A percentile compares a stretch with the other conserved stretches of the same genome.
These are phyloP conservation scores for Phymastichus coffea DNA, from an alignment of 1,140 invertebrate species.

Conservation along the genomic window DNA sequence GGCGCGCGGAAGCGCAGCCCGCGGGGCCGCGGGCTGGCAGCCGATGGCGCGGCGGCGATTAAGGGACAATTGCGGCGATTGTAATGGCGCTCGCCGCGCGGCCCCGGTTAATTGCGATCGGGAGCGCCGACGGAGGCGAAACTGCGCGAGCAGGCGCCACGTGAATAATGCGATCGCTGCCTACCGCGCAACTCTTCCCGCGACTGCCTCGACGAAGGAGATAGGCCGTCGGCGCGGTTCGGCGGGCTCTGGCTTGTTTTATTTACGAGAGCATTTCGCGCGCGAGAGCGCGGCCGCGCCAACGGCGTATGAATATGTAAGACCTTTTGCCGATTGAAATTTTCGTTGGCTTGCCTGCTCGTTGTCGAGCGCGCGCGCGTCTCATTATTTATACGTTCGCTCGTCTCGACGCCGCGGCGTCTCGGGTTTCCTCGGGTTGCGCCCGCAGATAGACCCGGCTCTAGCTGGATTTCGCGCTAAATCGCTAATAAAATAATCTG, in stretches of 20 bases:
- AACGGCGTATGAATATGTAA: constrained; percentile 50
- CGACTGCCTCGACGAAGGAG: neutral
- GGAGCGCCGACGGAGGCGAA: neutral
- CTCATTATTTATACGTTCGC: constrained; percentile 23
- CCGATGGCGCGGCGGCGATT: constrained; percentile 48
- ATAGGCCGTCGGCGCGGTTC: constrained; percentile 18
- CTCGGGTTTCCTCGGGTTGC: neutral
- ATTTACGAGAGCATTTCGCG: constrained; percentile 26
- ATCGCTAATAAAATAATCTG: constrained; percentile 3
- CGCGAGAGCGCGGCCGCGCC: neutral
- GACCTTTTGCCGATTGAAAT: constrained; percentile 57
- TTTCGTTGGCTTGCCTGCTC: constrained; percentile 47
- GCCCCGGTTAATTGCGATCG: constrained; percentile 33
- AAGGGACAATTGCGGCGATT: constrained; percentile 44
- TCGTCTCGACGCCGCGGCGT: neutral
- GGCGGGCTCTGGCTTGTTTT: constrained; percentile 31
- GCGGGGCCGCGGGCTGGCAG: constrained; percentile 44
- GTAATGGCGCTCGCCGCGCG: constrained; percentile 3
- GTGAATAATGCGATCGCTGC: constrained; percentile 1
- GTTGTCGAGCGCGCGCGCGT: constrained; percentile 2
- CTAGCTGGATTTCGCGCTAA: constrained; percentile 3
- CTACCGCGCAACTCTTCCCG: neutral
- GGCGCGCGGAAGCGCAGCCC: neutral
- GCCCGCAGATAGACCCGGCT: too few relatives aligned
- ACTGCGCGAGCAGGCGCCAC: neutral